phyloP scores from a whole-genome alignment of 2,113 vertebrate genomes.

The Caretta caretta region DNA sequence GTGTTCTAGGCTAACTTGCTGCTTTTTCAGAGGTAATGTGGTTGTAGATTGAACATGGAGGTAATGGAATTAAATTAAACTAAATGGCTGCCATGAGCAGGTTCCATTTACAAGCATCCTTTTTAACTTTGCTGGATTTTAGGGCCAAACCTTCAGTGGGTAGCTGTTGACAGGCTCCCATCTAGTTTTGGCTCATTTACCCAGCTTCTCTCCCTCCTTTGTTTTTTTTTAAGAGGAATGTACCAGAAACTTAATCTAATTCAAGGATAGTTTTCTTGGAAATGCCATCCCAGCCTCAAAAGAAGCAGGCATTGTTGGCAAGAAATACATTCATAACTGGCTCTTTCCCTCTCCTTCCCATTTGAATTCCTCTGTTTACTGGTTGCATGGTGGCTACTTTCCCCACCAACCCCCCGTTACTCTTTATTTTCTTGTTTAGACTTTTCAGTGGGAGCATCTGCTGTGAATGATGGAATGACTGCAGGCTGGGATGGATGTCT shows the following conservation, averaged over 20 bases:
- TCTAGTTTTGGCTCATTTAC: neutral
- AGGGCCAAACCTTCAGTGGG: neutral
- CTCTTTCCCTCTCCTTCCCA: neutral
- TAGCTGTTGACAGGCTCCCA: neutral
- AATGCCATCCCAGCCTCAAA: neutral
- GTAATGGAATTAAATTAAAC: neutral
- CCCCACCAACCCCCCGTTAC: neutral
- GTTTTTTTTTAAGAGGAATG: neutral
- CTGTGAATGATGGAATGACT: neutral
- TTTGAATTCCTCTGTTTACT: constrained; percentile 5
- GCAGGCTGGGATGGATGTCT: constrained; percentile 52
- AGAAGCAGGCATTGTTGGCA: neutral
- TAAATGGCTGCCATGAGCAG: neutral
- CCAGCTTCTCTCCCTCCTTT: neutral
- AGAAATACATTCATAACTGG: neutral
- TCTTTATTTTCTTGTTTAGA: neutral
- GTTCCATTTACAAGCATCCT: neutral
- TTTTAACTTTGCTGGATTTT: neutral
- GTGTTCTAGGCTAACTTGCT: neutral
- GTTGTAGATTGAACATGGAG: neutral
- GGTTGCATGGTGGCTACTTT: neutral
- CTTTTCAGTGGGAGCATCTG: neutral
- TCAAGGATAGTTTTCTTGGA: neutral
- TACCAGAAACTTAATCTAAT: neutral
- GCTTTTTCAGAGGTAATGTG: rapidly evolving